phyloP scores from a whole-genome alignment of 2,113 vertebrate species.

The Barbus barbus region DNA sequence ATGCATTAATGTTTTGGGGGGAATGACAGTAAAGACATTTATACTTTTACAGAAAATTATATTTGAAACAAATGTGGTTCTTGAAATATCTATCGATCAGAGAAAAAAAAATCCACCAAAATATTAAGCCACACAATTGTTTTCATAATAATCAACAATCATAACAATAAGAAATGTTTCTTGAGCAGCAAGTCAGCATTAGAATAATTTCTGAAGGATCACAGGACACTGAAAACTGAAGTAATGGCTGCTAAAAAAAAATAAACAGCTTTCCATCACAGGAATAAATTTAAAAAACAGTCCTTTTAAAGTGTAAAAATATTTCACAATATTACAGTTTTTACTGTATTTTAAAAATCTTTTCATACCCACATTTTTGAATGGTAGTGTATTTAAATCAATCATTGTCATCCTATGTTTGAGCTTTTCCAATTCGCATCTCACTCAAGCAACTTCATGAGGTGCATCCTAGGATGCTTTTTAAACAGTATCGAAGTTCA shows the following conservation, averaged over 20 bases:
- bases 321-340: not conserved
- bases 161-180: not conserved
- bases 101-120: not conserved
- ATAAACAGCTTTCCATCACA: too few relatives aligned
- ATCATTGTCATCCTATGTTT: not conserved
- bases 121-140: not conserved
- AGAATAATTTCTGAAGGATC: not conserved
- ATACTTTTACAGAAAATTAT: not conserved
- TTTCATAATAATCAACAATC: not conserved
- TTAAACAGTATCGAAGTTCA: not conserved
- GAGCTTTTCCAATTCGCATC: not conserved
- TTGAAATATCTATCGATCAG: not conserved
- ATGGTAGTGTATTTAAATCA: not conserved
- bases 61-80: not conserved
- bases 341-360: not conserved
- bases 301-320: not conserved
- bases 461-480: not conserved
- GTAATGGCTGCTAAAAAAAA: not conserved
- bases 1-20: not conserved
- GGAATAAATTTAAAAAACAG: too few relatives aligned
- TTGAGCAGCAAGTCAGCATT: not conserved
- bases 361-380: not conserved
- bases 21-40: not conserved
- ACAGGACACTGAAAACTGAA: not conserved
- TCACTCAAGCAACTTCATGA: not conserved